phyloP scores from a whole-genome alignment of 35 echinoderm and acorn worm species.

The Chiridota heheva region DNA sequence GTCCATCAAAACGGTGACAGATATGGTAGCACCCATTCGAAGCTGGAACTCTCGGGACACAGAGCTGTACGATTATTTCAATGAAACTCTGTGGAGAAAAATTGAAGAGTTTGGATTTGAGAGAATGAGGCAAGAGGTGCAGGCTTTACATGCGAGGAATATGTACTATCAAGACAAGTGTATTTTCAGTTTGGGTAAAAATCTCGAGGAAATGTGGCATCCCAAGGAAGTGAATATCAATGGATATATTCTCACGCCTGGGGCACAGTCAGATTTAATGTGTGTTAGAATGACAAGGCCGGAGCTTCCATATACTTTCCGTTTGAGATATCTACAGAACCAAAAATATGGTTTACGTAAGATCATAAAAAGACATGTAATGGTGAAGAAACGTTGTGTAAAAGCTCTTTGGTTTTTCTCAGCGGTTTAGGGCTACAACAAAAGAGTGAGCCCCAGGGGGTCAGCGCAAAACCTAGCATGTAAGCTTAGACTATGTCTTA shows the following conservation, averaged over 20 bases:
- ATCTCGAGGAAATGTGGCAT: constrained; percentile 59
- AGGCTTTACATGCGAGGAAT: constrained; percentile 10
- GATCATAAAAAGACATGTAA: too few relatives aligned
- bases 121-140: constrained; percentile 67
- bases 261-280: constrained; percentile 19
- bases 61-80: constrained; percentile 78
- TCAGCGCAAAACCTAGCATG: too few relatives aligned
- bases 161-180: constrained; percentile 41
- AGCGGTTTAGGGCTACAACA: too few relatives aligned
- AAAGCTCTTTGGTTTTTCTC: too few relatives aligned
- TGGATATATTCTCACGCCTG: constrained; percentile 41
- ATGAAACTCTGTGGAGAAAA: constrained; percentile 80
- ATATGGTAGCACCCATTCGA: constrained; percentile 13
- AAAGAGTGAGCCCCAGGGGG: too few relatives aligned
- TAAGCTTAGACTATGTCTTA: too few relatives aligned
- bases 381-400: too few relatives aligned
- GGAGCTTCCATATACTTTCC: constrained; percentile 72
- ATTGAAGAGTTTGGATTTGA: constrained; percentile 71
- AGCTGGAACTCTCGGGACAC: constrained; percentile 81
- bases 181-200: constrained; percentile 31
- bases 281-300: constrained; percentile 55
- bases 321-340: too few relatives aligned
- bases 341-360: too few relatives aligned
- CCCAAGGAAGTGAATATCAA: constrained; percentile 60
- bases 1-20: constrained; percentile 10